Base-by-base conservation (phyloP, 2,888 invertebrate species). In the Penaeus monodon region DNA sequence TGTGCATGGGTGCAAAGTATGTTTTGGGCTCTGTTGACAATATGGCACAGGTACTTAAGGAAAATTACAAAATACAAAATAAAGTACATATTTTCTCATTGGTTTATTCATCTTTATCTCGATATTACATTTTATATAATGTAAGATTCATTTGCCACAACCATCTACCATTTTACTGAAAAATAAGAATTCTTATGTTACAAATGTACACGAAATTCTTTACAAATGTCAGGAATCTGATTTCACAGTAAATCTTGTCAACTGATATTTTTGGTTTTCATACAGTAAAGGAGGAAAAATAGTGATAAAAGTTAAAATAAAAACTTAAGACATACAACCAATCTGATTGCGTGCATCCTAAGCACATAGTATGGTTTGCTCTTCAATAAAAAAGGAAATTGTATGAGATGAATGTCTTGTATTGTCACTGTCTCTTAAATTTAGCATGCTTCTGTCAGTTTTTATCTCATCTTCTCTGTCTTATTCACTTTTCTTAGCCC, bases 191-290 rank as follows among this genome's bases (percentile, higher is more conserved):
- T 86, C 81, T 81, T 86, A 86, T 86, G 70, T 86, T 86, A 86
- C 86, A 87, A 87, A 87, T 87, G 79, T 87, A 87, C 86, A 87
- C 12, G 68, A 81, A 78, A 78, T 79, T 87, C 83, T 87, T 87
- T 87, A 87, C 86, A 87, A 70, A 73, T 80, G 74, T 80, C 29
- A 73, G 63, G 70, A 44, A 64, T 64, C 24, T 82, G 44, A 82
- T 81, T 81, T 68, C 65, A 81, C 65, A 81, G 57, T 84, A 84
- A 64, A 78, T 77, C 84, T 79, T 63, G 66, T 77, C 57, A 84
- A 49, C 77, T 33, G 38, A 64, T 24, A 38, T 76, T 63, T 70
- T 64, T 82, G 63, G 74, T 65, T 66, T 20, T 65, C 49, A 64
- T 27, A 33, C 38, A 68, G 57, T 79, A 68, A 66, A 49, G 68